Base-by-base conservation (phyloP, 2,888 invertebrate genomes). In the Drosophila demipolita region DNA sequence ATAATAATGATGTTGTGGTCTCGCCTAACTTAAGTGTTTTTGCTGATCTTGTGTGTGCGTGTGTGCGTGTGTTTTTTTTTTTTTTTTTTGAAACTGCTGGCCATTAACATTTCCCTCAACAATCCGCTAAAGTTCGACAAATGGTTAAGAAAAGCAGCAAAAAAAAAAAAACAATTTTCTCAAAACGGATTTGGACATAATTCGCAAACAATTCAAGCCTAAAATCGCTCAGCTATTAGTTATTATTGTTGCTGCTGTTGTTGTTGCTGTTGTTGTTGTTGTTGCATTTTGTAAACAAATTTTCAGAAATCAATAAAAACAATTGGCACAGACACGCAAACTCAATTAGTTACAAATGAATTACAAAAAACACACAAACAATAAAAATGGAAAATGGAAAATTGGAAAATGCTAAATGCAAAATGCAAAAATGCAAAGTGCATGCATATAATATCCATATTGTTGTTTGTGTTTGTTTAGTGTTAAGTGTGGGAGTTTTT, bases 241-340 rank as follows among this genome's bases (percentile, higher is more conserved):
- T 64, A 49, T 33, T 59, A 23, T 54, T 77, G 42, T 77, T 68
- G 33, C 59, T 78, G 54, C 54, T 71, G 62, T 57, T 80, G 35
- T 6, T 50, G 45, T 17, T 64, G 40, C 8, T 54, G 26, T n/a
- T 70, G 48, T 48, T 72, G 62, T 52, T 75, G 66, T 66, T 74
- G 66, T 62, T 70, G 38, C 79, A 80, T 68, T 79, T 80, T 80
- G 79, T 80, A 80, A 83, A 74, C 87, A 84, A 87, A 80, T 82
- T 78, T 75, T 64, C 55, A 77, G 82, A 82, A 82, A 80, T 80
- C 80, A 81, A 81, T 79, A 83, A 86, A 83, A 80, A 70, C 82
- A 87, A 87, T 83, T 85, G 75, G 72, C 83, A 64, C 69, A 80
- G 74, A 87, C 87, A 88, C 87, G 89, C 87, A 88, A 88, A 88